Evolutionary conservation across 35 echinoderm and acorn worm genomes (phyloP), one percentile per base, ranked within the genome.

Genomic region (Lytechinus variegatus): DNA sequence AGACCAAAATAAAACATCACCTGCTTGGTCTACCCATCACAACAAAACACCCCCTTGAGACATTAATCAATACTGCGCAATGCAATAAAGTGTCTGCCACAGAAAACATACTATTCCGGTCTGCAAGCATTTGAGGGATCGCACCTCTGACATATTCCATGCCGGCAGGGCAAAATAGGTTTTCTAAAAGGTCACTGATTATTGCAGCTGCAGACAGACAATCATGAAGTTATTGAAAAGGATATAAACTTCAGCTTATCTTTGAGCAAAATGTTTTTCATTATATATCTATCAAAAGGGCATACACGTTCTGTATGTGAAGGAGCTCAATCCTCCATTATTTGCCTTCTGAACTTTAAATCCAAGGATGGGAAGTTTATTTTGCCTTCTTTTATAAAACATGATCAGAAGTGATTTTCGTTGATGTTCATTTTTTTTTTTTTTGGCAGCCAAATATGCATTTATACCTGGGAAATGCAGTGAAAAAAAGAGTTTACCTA

Each of bases 201-300:
- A 79, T 24, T 79, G 66, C 66, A 79, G 66, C 66, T 79, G 66
- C 66, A 79, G 66, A 79, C 66, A 79, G 66, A 79, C 66, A 79
- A 79, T 79, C 21, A 79, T 7, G n/a, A 79, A 79, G 66, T 79
- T 79, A 79, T 79, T 79, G 66, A 79, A 79, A 79, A 79, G 16
- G 66, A 79, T 24, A 79, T n/a, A 13, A 71, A 79, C 16, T 24
- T 7, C 19, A 79, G 21, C 19, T 79, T 24, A 79, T 79, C 16
- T 79, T 79, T 0, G 61, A 24, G 19, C 19, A 16, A 79, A 0
- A 79, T 79, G 16, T 71, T 5, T 24, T 79, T 60, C n/a, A 79
- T 79, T 79, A 19, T 6, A 56, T 56, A 11, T 9, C 9, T 58
- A 58, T 58, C 56, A 58, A 58, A 44, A 56, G 55, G 55, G 11